phyloP scores from a whole-genome alignment of 2,888 invertebrate species.

The Clusia tigrina region DNA sequence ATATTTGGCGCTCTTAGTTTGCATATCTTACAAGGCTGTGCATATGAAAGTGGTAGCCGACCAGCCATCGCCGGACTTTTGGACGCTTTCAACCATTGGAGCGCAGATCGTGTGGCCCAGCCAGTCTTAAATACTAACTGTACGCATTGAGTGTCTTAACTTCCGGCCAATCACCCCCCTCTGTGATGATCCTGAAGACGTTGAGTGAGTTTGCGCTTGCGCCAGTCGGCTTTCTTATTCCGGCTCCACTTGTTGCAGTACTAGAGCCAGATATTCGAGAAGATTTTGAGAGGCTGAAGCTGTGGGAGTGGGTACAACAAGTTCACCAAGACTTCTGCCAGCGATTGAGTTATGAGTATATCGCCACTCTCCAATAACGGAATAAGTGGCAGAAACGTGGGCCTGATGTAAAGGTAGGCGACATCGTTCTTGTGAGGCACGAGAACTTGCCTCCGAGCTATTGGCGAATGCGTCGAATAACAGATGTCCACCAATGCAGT shows the following conservation, averaged over 20 bases:
- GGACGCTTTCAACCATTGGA: no score
- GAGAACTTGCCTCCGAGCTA: no score
- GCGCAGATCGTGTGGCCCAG: slow-evolving; percentile 13
- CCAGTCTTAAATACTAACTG: slow-evolving; percentile 18
- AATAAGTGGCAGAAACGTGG: slow-evolving; percentile 25
- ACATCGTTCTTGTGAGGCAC: no score
- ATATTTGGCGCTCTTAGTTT: no score
- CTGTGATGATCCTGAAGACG: slow-evolving; percentile 30
- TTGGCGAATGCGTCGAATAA: no score
- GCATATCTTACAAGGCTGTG: no score
- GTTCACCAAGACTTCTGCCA: slow-evolving; percentile 28
- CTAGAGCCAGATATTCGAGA: slow-evolving; percentile 40
- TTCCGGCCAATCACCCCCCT: slow-evolving; percentile 20
- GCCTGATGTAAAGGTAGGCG: no score
- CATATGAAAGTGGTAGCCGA: no score
- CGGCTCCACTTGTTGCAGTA: slow-evolving; percentile 18
- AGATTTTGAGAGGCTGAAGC: slow-evolving; percentile 25
- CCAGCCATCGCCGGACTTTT: no score
- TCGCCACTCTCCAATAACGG: slow-evolving; percentile 17
- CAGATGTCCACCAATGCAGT: no score
- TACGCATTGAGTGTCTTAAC: slow-evolving; percentile 25
- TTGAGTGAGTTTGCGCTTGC: slow-evolving; percentile 26
- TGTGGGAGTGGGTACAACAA: slow-evolving; percentile 40
- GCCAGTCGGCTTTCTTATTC: slow-evolving; percentile 30
- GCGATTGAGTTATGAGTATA: slow-evolving; percentile 24